These are phyloP conservation scores for Pogona vitticeps DNA, from an alignment of 2,113 vertebrate species.

Conservation along the genomic window DNA sequence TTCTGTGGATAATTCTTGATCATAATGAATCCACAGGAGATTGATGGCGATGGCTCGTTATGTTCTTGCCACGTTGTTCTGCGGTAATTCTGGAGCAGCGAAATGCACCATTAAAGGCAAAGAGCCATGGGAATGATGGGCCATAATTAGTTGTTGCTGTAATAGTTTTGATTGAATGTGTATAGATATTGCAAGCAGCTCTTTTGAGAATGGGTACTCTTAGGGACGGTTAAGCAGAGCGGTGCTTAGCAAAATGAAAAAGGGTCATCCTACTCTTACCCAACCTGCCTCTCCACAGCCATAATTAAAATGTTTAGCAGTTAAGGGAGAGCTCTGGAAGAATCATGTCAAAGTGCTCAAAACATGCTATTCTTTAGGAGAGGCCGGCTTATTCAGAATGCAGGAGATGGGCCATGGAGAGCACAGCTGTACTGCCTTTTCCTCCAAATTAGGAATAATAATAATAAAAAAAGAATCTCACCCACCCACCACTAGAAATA, in stretches of 20 bases:
- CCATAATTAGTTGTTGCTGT: constrained; percentile 69
- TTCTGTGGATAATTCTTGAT: constrained; percentile 49
- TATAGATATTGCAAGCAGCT: constrained; percentile 43
- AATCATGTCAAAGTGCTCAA: not conserved
- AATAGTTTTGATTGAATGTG: constrained; percentile 67
- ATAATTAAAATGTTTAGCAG: not conserved
- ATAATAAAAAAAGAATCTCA: fast-evolving
- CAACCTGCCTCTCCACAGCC: not conserved
- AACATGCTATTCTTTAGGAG: not conserved
- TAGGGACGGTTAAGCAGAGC: constrained; percentile 33
- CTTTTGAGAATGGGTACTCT: constrained; percentile 21
- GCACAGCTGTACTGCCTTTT: not conserved
- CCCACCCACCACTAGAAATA: not conserved
- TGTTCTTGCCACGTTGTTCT: constrained; percentile 49
- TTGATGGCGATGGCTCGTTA: constrained; percentile 56
- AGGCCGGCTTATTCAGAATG: fast-evolving
- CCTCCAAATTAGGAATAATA: not conserved
- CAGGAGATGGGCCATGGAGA: not conserved
- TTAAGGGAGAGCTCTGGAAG: constrained; percentile 16
- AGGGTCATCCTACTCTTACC: not conserved
- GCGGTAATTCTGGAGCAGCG: constrained; percentile 5
- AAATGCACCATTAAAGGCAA: constrained; percentile 61
- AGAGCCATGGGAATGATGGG: constrained; percentile 60
- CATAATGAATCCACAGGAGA: constrained; percentile 60
- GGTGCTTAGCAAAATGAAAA: constrained; percentile 13